These are phyloP conservation scores for Julus scanicus DNA, from an alignment of 2,888 invertebrate species.

Conservation along the genomic window DNA sequence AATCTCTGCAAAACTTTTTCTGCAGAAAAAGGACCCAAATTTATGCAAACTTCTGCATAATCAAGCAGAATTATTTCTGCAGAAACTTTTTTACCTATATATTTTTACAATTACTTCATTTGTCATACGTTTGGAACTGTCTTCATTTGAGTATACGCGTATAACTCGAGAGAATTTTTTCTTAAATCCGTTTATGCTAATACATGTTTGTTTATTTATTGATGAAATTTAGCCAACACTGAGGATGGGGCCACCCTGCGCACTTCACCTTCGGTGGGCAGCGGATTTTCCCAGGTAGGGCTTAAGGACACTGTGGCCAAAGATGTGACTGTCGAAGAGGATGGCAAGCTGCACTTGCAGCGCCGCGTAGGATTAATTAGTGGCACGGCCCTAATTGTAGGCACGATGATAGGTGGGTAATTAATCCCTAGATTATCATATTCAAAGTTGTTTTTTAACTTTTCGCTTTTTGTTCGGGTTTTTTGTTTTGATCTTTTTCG, in stretches of 20 bases:
- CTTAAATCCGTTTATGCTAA: no score
- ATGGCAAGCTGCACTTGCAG: constrained; percentile 98
- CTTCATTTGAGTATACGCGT: no score
- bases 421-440: neutral
- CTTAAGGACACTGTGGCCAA: constrained; percentile 50
- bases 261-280: constrained; percentile 57
- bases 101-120: no score
- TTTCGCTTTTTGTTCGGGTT: neutral
- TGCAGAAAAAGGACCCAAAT: no score
- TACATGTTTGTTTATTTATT: neutral
- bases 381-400: constrained; percentile 98
- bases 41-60: no score
- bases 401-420: constrained; percentile 92
- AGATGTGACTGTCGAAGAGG: constrained; percentile 62
- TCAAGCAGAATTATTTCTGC: no score
- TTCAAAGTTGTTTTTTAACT: neutral
- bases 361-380: constrained; percentile 99
- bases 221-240: constrained; percentile 52
- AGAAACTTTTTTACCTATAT: no score
- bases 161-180: no score
- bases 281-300: constrained; percentile 57
- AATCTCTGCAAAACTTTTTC: no score
- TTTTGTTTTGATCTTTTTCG: neutral
- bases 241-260: constrained; percentile 56
- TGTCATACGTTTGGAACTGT: no score